Evolutionary conservation across 2,113 vertebrate species (phyloP), one percentile per base, ranked within the genome.

Genomic region (Melanostigma gelatinosum): DNA sequence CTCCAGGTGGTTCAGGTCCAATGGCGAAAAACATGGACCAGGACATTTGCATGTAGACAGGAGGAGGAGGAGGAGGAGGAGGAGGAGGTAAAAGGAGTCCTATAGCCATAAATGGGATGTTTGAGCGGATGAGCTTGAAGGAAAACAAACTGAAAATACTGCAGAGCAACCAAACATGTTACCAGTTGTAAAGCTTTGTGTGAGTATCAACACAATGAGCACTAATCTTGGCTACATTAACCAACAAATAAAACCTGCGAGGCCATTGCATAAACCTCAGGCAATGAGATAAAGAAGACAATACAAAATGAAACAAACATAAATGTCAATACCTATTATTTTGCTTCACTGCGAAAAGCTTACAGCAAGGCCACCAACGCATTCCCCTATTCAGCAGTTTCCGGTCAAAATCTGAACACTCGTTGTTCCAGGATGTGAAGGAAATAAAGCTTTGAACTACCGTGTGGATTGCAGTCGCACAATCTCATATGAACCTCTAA

Each of bases 311-410:
- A 75, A 72, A 57, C 9, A 29, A 48, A 65, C 62, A n/a, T 4
- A 10, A 54, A 34, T 27, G 12, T 62, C 52, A 60, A 34, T 4
- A 40, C 12, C 20, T 34, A n/a, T 34, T 32, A 20, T 70, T 34
- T 50, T 22, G 18, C 46, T 61, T 61, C 34, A 60, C 40, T 57
- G 3, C n/a, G 32, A 7, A 44, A 20, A 16, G 55, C 40, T 57
- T 36, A 73, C 8, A 46, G 61, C 61, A 69, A 79, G 75, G 75
- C 57, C 70, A 64, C 27, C 27, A 32, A 69, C 38, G 24, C 22
- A 63, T 34, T 34, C 70, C 24, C 8, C 46, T 18, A 38, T 55
- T 60, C 55, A 58, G 55, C 29, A 76, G 48, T n/a, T 57, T 12
- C 27, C 24, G 11, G 38, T 24, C 16, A 65, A 64, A 71, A 71